Evolutionary conservation across 92 coral and sea anemone species (phyloP), one percentile per base, ranked within the genome.

Genomic region (Plumapathes pennacea): DNA sequence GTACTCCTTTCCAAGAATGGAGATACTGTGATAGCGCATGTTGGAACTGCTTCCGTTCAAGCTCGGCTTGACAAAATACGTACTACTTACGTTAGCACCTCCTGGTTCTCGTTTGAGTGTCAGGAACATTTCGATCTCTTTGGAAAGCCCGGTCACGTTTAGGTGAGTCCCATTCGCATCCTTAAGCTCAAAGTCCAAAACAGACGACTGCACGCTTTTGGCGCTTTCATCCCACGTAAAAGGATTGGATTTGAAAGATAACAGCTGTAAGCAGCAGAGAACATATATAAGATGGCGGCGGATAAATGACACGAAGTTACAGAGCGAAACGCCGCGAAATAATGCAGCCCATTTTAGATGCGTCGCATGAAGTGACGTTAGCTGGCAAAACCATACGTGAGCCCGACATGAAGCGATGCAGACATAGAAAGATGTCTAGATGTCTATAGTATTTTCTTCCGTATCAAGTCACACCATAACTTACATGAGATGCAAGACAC

Each of bases 221-320:
- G 96, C 89, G 39, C 84, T 64, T 9, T 67, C 52, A 62, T 73
- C 89, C 97, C 97, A 91, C 1, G 92, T 65, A 61, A 56, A 91
- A 4, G 96, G 86, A 49, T 91, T 91, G 19, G 34, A 41, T 48
- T 46, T 25, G 54, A 83, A 50, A 9, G 96, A 65, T 12, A 87
- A 62, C 63, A 87, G 47, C 96, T 87, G 38, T 2, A 41, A 32
- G 26, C 10, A 38, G 46, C 11, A 47, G 10, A 5, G 27, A 14
- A 47, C 12, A 2, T 15, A 38, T 19, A 10, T 8, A 57, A 17
- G 6, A 42, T 25, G 3, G 4, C 26, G 10, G 17, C 26, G 3
- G 17, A 7, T 46, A 15, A 46, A 46, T 41, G 14, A 41, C 11
- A 10, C n/a, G n/a, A n/a, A n/a, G n/a, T n/a, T n/a, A n/a, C n/a